Conservation (phyloP, 2,888 invertebrate species). For the Eupsilia transversa region DNA sequence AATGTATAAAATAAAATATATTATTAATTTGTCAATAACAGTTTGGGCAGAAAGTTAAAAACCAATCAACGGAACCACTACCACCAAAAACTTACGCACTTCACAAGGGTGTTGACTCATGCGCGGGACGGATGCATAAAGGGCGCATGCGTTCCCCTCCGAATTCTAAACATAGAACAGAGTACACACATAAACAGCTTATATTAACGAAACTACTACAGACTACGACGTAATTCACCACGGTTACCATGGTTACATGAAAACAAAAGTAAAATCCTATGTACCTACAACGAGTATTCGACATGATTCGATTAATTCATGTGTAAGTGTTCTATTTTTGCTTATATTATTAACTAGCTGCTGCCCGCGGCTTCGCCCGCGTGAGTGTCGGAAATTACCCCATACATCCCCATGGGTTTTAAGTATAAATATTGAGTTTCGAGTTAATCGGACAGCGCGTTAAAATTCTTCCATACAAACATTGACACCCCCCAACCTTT, state of each 20-base stretch:
- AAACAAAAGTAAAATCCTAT: slow-evolving; percentile 16
- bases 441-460: no score
- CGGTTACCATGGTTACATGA: slow-evolving; percentile 45
- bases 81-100: slow-evolving; percentile 1
- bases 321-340: not conserved
- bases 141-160: slow-evolving; percentile 76
- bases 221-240: not conserved
- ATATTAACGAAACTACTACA: slow-evolving; percentile 10
- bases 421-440: no score
- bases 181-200: not conserved
- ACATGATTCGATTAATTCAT: not conserved
- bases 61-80: slow-evolving; percentile 46
- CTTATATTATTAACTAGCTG: no score
- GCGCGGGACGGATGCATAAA: slow-evolving; percentile 66
- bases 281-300: not conserved
- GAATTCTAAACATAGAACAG: slow-evolving; percentile 64
- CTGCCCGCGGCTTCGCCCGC: no score
- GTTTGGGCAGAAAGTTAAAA: not conserved
- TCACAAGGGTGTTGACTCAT: slow-evolving; percentile 64
- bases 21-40: no score
- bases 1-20: not conserved
- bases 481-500: no score
- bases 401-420: no score
- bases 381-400: no score
- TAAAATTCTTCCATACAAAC: no score